Conservation (phyloP, 1,140 invertebrate genomes). For the Bombus confusus region DNA sequence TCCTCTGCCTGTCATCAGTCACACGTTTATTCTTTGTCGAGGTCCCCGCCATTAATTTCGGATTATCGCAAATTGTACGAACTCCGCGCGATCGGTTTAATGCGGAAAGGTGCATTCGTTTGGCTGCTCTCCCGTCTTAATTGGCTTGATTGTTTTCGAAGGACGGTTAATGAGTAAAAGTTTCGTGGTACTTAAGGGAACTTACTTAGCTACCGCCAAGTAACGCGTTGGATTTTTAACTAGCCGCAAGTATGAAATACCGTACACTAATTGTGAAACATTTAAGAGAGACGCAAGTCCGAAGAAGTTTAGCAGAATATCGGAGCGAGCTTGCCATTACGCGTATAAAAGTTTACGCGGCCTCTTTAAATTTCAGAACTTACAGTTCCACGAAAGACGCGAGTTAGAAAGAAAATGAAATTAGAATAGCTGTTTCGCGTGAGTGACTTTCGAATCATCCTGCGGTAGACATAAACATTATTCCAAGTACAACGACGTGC, state of each 20-base stretch:
- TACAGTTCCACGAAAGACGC: too few species aligned
- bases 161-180: constrained; percentile 17
- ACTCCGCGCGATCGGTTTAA: background rate
- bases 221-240: background rate
- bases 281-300: background rate
- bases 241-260: background rate
- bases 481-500: too few species aligned
- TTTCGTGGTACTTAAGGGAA: background rate
- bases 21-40: constrained; percentile 60
- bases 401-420: too few species aligned
- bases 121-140: background rate
- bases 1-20: constrained; percentile 69
- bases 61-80: constrained; percentile 67
- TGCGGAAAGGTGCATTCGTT: too few species aligned
- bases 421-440: too few species aligned
- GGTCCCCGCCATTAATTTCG: constrained; percentile 72
- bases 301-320: background rate
- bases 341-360: background rate
- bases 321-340: too few species aligned
- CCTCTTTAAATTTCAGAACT: too few species aligned
- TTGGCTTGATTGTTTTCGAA: constrained; percentile 5
- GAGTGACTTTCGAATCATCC: too few species aligned
- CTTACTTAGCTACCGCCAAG: background rate
- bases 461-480: too few species aligned
- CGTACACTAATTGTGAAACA: background rate